Evolutionary conservation across 2,797 vertebrate genomes (phyloP), one percentile per base, ranked within the genome.

Genomic region (Neoniphon sammara): DNA sequence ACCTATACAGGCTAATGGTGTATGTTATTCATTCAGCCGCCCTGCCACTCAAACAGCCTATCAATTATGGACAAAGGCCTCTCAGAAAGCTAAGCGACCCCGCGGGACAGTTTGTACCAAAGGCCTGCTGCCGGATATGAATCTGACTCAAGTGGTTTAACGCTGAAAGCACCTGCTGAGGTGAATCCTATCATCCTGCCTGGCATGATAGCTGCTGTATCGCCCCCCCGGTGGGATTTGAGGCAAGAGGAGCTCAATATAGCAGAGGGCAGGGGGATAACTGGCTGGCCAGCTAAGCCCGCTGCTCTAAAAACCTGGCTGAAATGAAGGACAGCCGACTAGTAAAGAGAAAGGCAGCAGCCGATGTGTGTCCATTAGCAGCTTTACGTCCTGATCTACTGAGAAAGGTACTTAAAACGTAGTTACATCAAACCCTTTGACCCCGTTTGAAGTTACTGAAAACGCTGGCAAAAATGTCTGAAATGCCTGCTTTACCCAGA

Each of bases 41-140:
- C 9, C 15, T 14, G 42, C 54, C 66, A 47, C 54, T 47, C 18
- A 58, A 27, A 39, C 54, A 68, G 47, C 17, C 54, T 23, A 57
- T 68, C 25, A 47, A 68, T 57, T 47, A 49, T 58, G 60, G 46
- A 62, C 21, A 63, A n/a, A 25, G 20, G n/a, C 12, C 31, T 58
- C 49, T 46, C 42, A 17, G 54, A 55, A 23, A 17, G 20, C 55
- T 34, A 69, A 18, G 46, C 18, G 25, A 46, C 14, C 36, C 65
- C 18, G 11, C 9, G 44, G 25, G 60, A 49, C 55, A 49, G 55
- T 23, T 69, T 49, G 55, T 58, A 23, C 42, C 27, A 17, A 58
- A 20, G 66, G 34, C 44, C 44, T 49, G 27, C 12, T 49, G 50
- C 44, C 8, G 46, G 25, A 49, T 18, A 20, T 4, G 23, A 47